phyloP scores from a whole-genome alignment of 1,140 invertebrate genomes.

The Pemphigus obesinymphae region DNA sequence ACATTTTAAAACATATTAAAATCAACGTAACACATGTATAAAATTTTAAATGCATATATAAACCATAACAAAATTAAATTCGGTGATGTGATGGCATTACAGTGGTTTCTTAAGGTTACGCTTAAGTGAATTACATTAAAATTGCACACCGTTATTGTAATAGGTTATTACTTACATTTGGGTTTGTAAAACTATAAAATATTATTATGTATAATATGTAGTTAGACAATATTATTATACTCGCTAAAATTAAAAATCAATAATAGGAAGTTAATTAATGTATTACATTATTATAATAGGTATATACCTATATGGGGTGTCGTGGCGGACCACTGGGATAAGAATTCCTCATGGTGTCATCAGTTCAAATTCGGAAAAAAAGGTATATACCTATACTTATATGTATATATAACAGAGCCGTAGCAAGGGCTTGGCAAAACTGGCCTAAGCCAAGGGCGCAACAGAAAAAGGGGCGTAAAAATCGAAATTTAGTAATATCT shows the following conservation, averaged over 20 bases:
- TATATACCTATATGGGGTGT: not conserved
- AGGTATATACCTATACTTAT: too few relatives aligned
- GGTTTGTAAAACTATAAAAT: not conserved
- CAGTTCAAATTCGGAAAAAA: too few relatives aligned
- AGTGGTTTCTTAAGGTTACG: not conserved
- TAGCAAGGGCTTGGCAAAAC: too few relatives aligned
- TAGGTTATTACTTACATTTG: not conserved
- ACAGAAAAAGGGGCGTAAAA: too few relatives aligned
- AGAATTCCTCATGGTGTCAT: too few relatives aligned
- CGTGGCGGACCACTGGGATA: too few relatives aligned
- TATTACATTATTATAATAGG: not conserved
- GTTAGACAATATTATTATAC: conserved; percentile 4
- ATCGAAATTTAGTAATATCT: too few relatives aligned
- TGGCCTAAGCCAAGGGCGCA: too few relatives aligned
- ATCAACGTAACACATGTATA: not conserved
- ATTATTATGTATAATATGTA: not conserved
- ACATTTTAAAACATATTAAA: too few relatives aligned
- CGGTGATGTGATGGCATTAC: not conserved
- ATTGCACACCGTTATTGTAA: not conserved
- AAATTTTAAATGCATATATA: not conserved
- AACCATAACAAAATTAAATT: not conserved
- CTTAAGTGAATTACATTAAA: not conserved
- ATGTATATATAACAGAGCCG: too few relatives aligned
- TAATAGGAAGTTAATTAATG: conserved; percentile 16
- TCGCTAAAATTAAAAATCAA: not conserved